Evolutionary conservation across 2,113 vertebrate genomes (phyloP), one percentile per base, ranked within the genome.

Genomic region (Calonectris borealis): DNA sequence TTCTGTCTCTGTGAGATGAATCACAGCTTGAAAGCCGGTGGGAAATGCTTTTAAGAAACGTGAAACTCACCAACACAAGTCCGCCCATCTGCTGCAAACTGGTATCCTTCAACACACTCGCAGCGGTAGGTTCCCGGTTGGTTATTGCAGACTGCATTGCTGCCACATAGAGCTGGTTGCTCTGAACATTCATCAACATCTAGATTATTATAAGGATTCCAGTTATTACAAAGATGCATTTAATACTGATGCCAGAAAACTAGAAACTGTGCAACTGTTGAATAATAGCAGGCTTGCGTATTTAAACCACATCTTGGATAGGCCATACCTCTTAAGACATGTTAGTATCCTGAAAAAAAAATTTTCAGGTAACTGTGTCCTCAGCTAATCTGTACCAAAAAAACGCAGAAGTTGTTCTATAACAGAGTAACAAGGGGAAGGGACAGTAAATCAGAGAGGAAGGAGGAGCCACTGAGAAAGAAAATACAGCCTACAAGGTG

Each of bases 51-150:
- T 81, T 29, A 24, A 38, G 79, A 93, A 76, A 55, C 4, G 3
- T 4, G 42, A 78, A 40, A 98, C 99, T 98, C 96, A 99, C 99
- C 98, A 36, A 98, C 93, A 61, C 99, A 99, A 6, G 98, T 98
- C 42, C 16, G 93, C 16, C 98, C 99, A 12, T 98, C 98, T 5
- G 96, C 97, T 32, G 97, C 98, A 54, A 99, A 99, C 91, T 97
- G 99, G 92, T 98, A 99, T 26, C 99, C 99, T 27, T 99, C 98
- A 7, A 95, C 64, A 48, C 99, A 99, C 94, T 99, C 99, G 0
- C 99, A 99, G 85, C 98, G 99, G 97, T 99, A 99, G 21, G 99
- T 99, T 51, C 99, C 99, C 0, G 99, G 99, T 93, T 99, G 99
- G 93, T 99, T 99, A 95, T 98, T 99, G 96, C 99, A 99, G 82